Evolutionary conservation across 2,113 vertebrate species (phyloP).

Genomic region (Muscicapa adusta): DNA sequence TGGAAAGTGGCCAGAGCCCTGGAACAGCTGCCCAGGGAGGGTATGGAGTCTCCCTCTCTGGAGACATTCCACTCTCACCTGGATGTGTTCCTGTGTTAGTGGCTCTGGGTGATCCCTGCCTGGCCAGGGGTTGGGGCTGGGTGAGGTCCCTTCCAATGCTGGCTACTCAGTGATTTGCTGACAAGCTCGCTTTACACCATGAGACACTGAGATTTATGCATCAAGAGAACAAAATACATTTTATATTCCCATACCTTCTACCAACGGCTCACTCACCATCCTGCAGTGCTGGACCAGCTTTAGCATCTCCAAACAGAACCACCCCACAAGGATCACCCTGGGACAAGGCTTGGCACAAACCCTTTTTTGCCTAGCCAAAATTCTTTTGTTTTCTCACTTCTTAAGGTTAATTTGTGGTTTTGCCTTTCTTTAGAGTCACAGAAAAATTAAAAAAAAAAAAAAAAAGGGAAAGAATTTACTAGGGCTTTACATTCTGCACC

Average conservation of each 20-base stretch:
- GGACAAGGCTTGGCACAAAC: not conserved
- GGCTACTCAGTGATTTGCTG: not conserved
- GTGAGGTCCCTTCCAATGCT: not conserved
- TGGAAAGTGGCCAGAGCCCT: not conserved
- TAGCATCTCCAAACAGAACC: not conserved
- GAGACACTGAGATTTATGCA: not conserved
- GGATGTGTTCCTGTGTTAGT: not conserved
- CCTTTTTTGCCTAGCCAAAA: not conserved
- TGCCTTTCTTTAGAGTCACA: not conserved
- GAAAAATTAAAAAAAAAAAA: fast-evolving
- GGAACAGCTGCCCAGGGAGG: not conserved
- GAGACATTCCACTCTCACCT: not conserved
- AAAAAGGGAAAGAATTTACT: not conserved
- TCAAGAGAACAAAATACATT: not conserved
- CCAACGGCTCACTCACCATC: not conserved
- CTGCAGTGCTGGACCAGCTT: not conserved
- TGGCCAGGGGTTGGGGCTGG: not conserved
- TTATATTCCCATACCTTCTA: not conserved
- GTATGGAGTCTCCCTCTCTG: not conserved
- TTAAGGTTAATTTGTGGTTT: not conserved
- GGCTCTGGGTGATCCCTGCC: not conserved
- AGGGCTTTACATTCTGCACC: not conserved
- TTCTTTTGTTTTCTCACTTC: not conserved
- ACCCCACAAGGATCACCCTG: not conserved
- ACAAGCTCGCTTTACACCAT: not conserved